Percentiles rank a stretch among this genome's conserved stretches.
phyloP scores from a whole-genome alignment of 2,888 invertebrate species.

The Amiota communis region DNA sequence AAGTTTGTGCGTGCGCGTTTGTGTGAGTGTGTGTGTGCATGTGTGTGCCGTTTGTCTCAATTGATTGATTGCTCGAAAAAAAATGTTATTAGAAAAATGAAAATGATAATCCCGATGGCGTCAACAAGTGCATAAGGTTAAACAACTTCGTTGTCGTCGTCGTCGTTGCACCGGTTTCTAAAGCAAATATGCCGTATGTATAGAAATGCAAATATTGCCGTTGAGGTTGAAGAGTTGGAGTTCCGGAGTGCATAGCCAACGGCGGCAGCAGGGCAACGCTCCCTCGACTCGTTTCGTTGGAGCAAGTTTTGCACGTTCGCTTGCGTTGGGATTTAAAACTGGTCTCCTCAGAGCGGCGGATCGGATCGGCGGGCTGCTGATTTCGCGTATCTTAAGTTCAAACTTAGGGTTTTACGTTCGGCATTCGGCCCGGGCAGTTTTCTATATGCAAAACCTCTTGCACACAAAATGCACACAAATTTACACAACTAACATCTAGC shows the following conservation, averaged over 20 bases:
- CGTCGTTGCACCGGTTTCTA: neutral
- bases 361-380: neutral
- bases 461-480: conserved; percentile 47
- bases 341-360: conserved; percentile 9
- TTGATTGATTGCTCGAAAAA: neutral
- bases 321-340: conserved; percentile 16
- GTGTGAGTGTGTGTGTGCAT: neutral
- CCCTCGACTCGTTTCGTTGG: conserved; percentile 19
- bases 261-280: conserved; percentile 7
- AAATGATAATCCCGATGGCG: conserved; percentile 6
- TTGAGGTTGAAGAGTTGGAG: neutral
- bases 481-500: conserved; percentile 52
- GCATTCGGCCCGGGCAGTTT: no score
- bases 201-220: neutral
- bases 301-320: conserved; percentile 20
- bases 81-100: conserved; percentile 7
- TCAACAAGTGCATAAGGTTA: conserved; percentile 22
- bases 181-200: neutral
- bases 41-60: no score
- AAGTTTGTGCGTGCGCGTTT: neutral
- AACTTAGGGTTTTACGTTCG: conserved; percentile 1
- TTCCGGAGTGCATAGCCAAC: neutral
- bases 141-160: neutral
- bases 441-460: conserved; percentile 12
- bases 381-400: conserved; percentile 1